Evolutionary conservation across 2,888 invertebrate species (phyloP), one percentile per base, ranked within the genome.

Genomic region (Sarcophaga variegata): DNA sequence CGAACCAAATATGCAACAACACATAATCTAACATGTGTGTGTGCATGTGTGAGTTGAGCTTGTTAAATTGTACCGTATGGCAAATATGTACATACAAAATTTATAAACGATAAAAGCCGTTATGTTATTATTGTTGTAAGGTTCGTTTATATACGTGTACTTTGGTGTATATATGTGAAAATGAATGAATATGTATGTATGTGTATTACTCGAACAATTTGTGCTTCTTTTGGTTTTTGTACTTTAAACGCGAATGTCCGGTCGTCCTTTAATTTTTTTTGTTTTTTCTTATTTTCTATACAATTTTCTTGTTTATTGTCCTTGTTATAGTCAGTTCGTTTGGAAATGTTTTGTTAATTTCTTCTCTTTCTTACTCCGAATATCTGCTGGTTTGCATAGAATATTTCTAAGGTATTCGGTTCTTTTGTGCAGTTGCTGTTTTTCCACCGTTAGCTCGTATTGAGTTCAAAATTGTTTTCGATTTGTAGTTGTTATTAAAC

Each of bases 191-290:
- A 59, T 59, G 47, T 67, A 20, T 45, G 37, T 37, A 14, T 20
- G 22, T 60, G n/a, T 25, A 6, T 70, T 17, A 25, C 47, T 78
- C 4, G 17, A 14, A 54, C 14, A 14, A 17, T 63, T 11, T 59
- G 2, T 78, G 59, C 0, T 11, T 49, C 54, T 4, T 27, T 27
- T 49, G 72, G 8, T 63, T 75, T 74, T 69, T 81, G 22, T 67
- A 67, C 45, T 80, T 83, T 80, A 85, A 87, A 87, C 72, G 80
- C 80, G 59, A 83, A 85, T 54, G 85, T 87, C 87, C 87, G 85
- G 71, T 80, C 72, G 85, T 80, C 54, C 82, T 77, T 83, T 81
- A 76, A 75, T 69, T 69, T 70, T 75, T 78, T 49, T 27, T 14
- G 47, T 1, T 85, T 25, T 78, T n/a, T 69, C 49, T 74, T 49